phyloP scores from a whole-genome alignment of 2,797 vertebrate genomes.

The Zalophus californianus region DNA sequence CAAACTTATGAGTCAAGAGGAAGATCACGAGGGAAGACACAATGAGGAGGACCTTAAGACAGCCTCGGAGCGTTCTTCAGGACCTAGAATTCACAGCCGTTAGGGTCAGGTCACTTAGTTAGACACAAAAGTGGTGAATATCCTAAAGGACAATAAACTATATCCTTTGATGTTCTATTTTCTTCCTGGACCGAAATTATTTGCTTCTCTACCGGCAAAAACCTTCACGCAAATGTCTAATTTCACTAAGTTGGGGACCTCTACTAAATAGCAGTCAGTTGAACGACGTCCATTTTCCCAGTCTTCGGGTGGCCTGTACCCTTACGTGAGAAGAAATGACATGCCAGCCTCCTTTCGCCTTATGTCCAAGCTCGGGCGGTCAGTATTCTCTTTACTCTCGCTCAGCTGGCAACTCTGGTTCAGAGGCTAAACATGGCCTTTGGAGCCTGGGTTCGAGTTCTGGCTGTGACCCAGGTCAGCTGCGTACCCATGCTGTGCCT shows the following conservation, averaged over 20 bases:
- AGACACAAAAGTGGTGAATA: neutral
- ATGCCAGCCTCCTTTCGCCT: no score
- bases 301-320: no score
- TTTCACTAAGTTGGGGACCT: neutral
- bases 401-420: neutral
- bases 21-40: neutral
- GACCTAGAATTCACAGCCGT: neutral
- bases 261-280: neutral
- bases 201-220: neutral
- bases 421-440: no score
- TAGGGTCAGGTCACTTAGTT: neutral
- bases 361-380: neutral
- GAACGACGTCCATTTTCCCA: neutral
- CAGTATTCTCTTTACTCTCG: neutral
- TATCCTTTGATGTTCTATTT: neutral
- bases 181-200: neutral
- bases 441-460: neutral
- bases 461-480: neutral
- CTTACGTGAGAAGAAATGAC: accelerated
- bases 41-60: neutral
- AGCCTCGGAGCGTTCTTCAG: neutral
- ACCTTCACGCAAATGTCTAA: no score
- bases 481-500: no score
- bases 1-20: neutral
- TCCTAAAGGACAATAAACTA: neutral